A percentile compares a stretch with the other conserved stretches of the same genome.
phyloP scores from a whole-genome alignment of 2,888 invertebrate genomes.

The Agonopterix heracliana region DNA sequence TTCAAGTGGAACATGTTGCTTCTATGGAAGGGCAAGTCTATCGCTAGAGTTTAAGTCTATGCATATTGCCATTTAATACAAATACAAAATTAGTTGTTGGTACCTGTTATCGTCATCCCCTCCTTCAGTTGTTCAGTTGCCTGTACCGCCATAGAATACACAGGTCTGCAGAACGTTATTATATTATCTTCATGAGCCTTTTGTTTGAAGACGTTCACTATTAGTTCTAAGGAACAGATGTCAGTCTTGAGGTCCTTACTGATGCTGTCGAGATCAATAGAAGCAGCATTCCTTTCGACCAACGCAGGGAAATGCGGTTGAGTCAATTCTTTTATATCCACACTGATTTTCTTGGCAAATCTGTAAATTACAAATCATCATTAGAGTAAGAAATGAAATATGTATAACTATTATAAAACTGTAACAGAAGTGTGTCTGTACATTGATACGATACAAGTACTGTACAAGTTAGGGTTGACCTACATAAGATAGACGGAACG shows the following conservation, averaged over 20 bases:
- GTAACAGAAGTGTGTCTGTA: too few relatives aligned
- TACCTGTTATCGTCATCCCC: slow-evolving; percentile 80
- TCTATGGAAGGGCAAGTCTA: too few relatives aligned
- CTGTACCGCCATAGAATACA: slow-evolving; percentile 85
- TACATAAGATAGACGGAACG: too few relatives aligned
- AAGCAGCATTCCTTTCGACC: slow-evolving; percentile 39
- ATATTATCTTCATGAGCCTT: slow-evolving; percentile 83
- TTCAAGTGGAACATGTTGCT: too few relatives aligned
- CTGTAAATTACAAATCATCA: slow-evolving; percentile 30
- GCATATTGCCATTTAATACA: too few relatives aligned
- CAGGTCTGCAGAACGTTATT: slow-evolving; percentile 80
- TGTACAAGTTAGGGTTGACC: too few relatives aligned
- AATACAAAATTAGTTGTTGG: slow-evolving; percentile 2
- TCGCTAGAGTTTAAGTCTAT: too few relatives aligned
- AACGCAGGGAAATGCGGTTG: slow-evolving; percentile 49
- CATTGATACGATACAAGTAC: too few relatives aligned
- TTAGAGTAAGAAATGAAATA: too few relatives aligned
- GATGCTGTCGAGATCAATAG: slow-evolving; percentile 32
- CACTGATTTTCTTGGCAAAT: slow-evolving; percentile 61
- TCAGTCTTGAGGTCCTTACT: slow-evolving; percentile 74
- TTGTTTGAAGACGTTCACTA: slow-evolving; percentile 84
- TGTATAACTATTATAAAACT: too few relatives aligned
- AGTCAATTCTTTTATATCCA: slow-evolving; percentile 58
- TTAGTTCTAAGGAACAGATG: slow-evolving; percentile 79
- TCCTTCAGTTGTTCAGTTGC: slow-evolving; percentile 79